Base-by-base conservation (phyloP, 2,888 invertebrate genomes). In the Fabriciana adippe region DNA sequence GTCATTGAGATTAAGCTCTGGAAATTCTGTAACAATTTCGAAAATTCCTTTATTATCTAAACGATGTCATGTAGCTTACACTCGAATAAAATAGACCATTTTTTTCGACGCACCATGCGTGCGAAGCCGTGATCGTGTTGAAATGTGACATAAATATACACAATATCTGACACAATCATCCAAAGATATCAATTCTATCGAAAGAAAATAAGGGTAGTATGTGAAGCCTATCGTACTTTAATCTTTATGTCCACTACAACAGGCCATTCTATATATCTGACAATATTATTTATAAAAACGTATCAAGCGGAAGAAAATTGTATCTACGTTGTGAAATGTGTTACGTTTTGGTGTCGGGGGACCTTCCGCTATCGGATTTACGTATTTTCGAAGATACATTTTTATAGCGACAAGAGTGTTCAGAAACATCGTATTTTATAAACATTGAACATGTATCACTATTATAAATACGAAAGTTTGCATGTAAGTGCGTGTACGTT, bases 291-390 rank as follows among this genome's bases (percentile, higher is more conserved):
- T 15, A 50, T 50, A 56, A 56, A 35, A 41, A 0, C 50, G 56
- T 56, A 55, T 64, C 50, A 48, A 50, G 14, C 41, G 50, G 48
- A 55, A 8, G 41, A 26, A 57, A 54, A 51, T 41, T 31, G 15
- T 48, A 60, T 54, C 15, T 31, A 47, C 26, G 48, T 53, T 41
- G 63, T 66, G 64, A 66, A 61, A 63, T 68, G 57, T 59, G 45
- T 41, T 66, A 68, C 35, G 53, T 64, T 68, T 64, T 26, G 53
- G 50, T 35, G 60, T 31, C 63, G 26, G 41, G 66, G 66, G 66
- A 64, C 48, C 68, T 64, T 56, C 21, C 31, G 63, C 35, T 55
- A 61, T 66, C 71, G 50, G 68, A 55, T 66, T 60, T 60, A 68
- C 64, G 66, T 45, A 62, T 64, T 64, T 66, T 66, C 63, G 18